A percentile compares a stretch with the other conserved stretches of the same genome.
Evolutionary conservation across 2,797 vertebrate genomes (phyloP).

Genomic region (Pangasius mekongensis): DNA sequence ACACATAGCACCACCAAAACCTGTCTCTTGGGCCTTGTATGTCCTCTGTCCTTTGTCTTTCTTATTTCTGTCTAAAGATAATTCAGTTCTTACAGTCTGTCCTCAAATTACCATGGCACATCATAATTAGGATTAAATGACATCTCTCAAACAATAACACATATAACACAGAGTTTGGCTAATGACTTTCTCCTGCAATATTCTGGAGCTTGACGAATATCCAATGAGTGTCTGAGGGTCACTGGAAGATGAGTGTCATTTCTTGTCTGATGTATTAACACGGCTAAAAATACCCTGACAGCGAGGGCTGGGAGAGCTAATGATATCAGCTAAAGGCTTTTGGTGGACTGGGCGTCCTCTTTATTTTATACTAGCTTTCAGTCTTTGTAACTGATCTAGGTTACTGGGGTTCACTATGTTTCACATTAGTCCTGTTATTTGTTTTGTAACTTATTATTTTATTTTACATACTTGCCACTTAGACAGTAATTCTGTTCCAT

Average conservation of each 20-base stretch:
- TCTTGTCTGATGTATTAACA: conserved; percentile 79
- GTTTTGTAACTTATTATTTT: too few relatives aligned
- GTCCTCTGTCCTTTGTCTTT: conserved; percentile 31
- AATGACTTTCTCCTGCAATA: conserved; percentile 26
- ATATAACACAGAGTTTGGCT: not conserved
- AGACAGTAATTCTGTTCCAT: not conserved
- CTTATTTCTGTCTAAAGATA: not conserved
- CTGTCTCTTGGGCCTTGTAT: conserved; percentile 22
- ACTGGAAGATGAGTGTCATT: conserved; percentile 66
- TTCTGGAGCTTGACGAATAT: conserved; percentile 73
- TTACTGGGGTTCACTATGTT: conserved; percentile 8
- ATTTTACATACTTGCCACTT: not conserved
- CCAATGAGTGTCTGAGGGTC: conserved; percentile 68
- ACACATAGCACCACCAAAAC: conserved; percentile 61
- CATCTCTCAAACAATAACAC: not conserved
- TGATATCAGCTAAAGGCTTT: conserved; percentile 79
- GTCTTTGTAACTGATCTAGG: not conserved
- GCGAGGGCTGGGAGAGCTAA: conserved; percentile 77
- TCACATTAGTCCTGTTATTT: not conserved
- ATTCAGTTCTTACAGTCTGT: not conserved
- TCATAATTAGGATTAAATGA: conserved; percentile 8
- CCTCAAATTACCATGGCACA: not conserved
- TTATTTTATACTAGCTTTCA: conserved; percentile 56
- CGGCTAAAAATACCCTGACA: conserved; percentile 80
- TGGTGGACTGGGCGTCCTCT: conserved; percentile 70